Evolutionary conservation across 2,888 invertebrate genomes (phyloP).

Genomic region (Lasioglossum figueresi): DNA sequence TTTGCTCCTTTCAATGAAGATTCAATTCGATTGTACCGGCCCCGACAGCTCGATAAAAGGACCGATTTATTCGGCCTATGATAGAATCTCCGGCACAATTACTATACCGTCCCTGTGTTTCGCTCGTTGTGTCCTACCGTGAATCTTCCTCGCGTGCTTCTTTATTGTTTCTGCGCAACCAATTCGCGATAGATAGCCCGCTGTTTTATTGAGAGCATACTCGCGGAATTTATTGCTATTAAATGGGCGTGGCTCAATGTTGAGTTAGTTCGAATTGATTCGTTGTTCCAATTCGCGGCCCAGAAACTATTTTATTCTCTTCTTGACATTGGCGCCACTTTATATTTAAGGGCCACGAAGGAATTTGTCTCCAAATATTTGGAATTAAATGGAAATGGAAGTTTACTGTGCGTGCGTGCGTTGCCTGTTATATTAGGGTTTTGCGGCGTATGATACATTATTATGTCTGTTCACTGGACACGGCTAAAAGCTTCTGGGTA

Average conservation of each 20-base stretch:
- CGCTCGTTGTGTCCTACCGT: background rate
- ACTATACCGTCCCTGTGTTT: constrained; percentile 7
- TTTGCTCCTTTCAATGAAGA: constrained; percentile 64
- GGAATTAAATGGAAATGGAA: background rate
- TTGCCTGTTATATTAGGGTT: background rate
- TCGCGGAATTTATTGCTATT: background rate
- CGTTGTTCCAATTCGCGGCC: background rate
- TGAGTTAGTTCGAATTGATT: background rate
- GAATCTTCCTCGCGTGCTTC: background rate
- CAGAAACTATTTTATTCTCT: background rate
- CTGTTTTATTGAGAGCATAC: background rate
- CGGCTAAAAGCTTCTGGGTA: background rate
- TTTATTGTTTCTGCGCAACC: background rate
- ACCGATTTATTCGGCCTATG: constrained; percentile 52
- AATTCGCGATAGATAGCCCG: background rate
- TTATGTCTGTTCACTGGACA: background rate
- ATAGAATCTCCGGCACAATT: constrained; percentile 48
- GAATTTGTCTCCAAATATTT: background rate
- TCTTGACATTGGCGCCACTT: background rate
- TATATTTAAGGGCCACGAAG: background rate
- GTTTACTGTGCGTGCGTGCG: background rate
- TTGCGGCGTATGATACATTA: background rate
- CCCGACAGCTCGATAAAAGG: constrained; percentile 43
- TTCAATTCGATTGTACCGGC: constrained; percentile 52
- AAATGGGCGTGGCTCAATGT: background rate